Evolutionary conservation across 2,113 vertebrate genomes (phyloP), one percentile per base, ranked within the genome.

Genomic region (Gorsachius goisagi): DNA sequence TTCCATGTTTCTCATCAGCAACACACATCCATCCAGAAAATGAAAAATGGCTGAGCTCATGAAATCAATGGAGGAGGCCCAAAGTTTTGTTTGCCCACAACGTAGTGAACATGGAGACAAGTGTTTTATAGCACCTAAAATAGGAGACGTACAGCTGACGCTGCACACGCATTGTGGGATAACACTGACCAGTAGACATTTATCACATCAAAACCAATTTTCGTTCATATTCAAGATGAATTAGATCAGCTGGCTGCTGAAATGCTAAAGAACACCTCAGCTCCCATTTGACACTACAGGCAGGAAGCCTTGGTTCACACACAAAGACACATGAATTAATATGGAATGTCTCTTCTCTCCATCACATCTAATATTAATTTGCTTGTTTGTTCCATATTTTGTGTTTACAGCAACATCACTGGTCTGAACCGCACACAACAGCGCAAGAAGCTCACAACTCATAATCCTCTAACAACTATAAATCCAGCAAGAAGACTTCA

Each of bases 241-340:
- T 23, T 22, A 24, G 32, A 45, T 21, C 41, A 72, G 26, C n/a
- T 2, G 3, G 32, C 33, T 41, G n/a, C 66, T 56, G 60, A 18
- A 66, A 67, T 12, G 8, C 15, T 7, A 11, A 37, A 55, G 27
- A 71, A 35, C 18, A 19, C 39, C 9, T 5, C 20, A 5, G 11
- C 41, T 67, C 19, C 33, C 2, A 0, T 18, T 24, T 15, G 3
- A 35, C 24, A 7, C 60, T 24, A 11, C 24, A 22, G 35, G 45
- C 50, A 52, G 53, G 30, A 72, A 41, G 39, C 23, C 45, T 83
- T 22, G 16, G 9, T 10, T 68, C 45, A 79, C 2, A 1, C n/a
- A 35, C 45, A 28, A 22, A 76, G n/a, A 8, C 27, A 28, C 0
- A 0, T 16, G 32, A 41, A 39, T 39, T 45, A 47, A 12, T 4